Evolutionary conservation across 2,797 vertebrate species (phyloP), one percentile per base, ranked within the genome.

Genomic region (Emys orbicularis): DNA sequence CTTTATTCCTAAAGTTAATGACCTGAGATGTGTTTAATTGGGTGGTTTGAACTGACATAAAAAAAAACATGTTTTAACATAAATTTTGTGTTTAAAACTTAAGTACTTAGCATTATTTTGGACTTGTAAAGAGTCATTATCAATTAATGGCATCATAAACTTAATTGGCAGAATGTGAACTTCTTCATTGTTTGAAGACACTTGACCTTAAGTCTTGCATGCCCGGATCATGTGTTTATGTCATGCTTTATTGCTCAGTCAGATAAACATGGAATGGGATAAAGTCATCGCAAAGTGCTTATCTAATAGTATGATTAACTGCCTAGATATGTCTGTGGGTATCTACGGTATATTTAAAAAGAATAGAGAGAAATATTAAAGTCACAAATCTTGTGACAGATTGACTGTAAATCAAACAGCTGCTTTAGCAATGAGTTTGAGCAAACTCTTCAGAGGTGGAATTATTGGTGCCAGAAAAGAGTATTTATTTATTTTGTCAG

Each of bases 331-430:
- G 34, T 84, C 50, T 25, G 85, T 87, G 83, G n/a, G 79, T 92
- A 86, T 91, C 34, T 91, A 3, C 12, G 10, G 4, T 53, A 47
- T 50, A 15, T 56, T 91, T 65, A 53, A 93, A 87, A 89, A 34
- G 8, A 94, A 90, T 31, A 12, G 65, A 93, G 25, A 92, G 90
- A 80, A 89, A 94, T 91, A 91, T 86, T 31, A 91, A 87, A 86
- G 94, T 89, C 93, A 41, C 41, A 94, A 93, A 95, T 89, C 52
- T 81, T 96, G 27, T 92, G 79, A 86, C 81, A 93, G 54, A 84
- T 37, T 84, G n/a, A 91, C 65, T 90, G n/a, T 94, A 95, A 93
- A 96, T 97, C 88, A 87, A 49, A 23, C 59, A 84, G 31, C 83
- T 87, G 77, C 57, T 93, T 96, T 91, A 79, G 65, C 9, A 80